Evolutionary conservation across 1,140 invertebrate genomes (phyloP), one percentile per base, ranked within the genome.

Genomic region (Achatina immaculata): DNA sequence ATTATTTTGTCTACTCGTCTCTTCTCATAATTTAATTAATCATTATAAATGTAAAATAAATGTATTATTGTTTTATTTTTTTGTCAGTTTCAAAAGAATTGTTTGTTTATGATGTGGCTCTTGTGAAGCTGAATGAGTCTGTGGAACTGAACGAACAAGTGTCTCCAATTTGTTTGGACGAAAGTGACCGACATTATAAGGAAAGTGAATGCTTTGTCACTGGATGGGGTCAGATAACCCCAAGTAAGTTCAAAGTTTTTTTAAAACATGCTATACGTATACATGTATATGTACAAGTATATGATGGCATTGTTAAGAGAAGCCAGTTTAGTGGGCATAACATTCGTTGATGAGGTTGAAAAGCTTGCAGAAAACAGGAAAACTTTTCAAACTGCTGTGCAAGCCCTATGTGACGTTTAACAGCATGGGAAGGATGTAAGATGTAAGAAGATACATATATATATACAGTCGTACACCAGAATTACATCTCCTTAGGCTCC

Each of bases 211-310:
- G 71, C 31, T 45, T 3, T 31, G 71, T 73, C 7, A 73, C 21
- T 31, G 71, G 71, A 14, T 73, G 71, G 71, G 71, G 71, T 31
- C 19, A 73, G 14, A n/a, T 73, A 34, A 51, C 31, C 1, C 43
- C 7, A 6, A 45, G 71, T 73, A 45, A 48, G 71, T 73, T 31
- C n/a, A n/a, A n/a, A n/a, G n/a, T n/a, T n/a, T n/a, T n/a, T n/a
- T 24, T 24, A 24, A 24, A 14, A 51, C 24, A 51, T n/a, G n/a
- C n/a, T n/a, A n/a, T n/a, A 24, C 24, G 24, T 14, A 24, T 51
- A 14, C 24, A 51, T 11, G 48, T 14, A 51, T 51, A 51, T 24
- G 24, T 14, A 14, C 11, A 24, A 51, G 11, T 51, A 24, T 11
- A 14, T 51, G 11, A 51, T 24, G 24, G 24, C 48, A n/a, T n/a